These are phyloP conservation scores for Cossypha caffra DNA, from an alignment of 2,797 vertebrate species.

Conservation along the genomic window DNA sequence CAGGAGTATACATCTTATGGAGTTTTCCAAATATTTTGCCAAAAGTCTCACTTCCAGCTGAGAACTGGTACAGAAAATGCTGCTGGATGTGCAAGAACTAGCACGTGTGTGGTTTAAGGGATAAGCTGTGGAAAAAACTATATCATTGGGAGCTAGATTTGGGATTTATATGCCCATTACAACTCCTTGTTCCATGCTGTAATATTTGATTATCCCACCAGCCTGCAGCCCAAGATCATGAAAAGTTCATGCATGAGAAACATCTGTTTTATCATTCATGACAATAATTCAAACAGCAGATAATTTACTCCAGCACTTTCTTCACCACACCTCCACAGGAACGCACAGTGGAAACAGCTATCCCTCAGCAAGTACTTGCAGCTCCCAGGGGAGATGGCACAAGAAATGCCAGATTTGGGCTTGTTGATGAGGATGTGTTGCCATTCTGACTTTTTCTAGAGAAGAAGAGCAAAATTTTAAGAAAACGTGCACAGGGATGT, in stretches of 20 bases:
- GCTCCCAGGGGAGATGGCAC: background rate
- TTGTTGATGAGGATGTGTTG: background rate
- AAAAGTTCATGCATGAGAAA: slow-evolving; percentile 37
- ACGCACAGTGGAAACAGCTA: background rate
- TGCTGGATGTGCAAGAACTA: slow-evolving; percentile 2
- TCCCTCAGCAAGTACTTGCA: background rate
- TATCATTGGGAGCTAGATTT: background rate
- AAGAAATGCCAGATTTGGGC: background rate
- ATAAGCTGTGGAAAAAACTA: slow-evolving; percentile 48
- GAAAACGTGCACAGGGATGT: background rate
- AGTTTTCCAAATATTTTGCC: slow-evolving; percentile 51
- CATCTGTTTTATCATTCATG: slow-evolving; percentile 44
- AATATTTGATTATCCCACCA: slow-evolving; percentile 1
- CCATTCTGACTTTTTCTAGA: background rate
- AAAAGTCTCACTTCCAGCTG: slow-evolving; percentile 40
- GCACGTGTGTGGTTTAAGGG: slow-evolving; percentile 13
- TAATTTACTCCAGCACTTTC: slow-evolving; percentile 30
- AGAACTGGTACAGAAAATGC: background rate
- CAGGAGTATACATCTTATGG: background rate
- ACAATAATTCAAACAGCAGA: slow-evolving; percentile 28
- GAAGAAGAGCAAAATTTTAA: background rate
- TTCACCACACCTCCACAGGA: background rate
- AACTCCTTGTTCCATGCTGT: slow-evolving; percentile 6
- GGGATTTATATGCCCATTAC: background rate
- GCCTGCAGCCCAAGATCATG: slow-evolving; percentile 8